Percentiles rank a stretch among this genome's conserved stretches.
phyloP scores from a whole-genome alignment of 1,140 invertebrate genomes.

The Ips typographus region DNA sequence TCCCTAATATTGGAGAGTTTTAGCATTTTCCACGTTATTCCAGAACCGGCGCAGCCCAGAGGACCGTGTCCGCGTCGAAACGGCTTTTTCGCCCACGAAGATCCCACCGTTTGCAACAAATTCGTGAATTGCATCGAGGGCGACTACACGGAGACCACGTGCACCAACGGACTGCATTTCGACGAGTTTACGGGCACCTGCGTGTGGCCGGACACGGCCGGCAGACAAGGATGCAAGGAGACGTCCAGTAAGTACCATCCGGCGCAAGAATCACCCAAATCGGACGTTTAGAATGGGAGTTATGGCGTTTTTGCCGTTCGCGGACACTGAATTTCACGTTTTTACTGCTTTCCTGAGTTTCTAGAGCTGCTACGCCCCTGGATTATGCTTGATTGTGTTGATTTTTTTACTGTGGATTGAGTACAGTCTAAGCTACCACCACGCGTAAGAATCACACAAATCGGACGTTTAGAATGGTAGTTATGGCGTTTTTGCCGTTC shows the following conservation, averaged over 20 bases:
- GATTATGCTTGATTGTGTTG: no score
- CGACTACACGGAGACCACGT: slow-evolving; percentile 75
- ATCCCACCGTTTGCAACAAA: slow-evolving; percentile 75
- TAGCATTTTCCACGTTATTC: slow-evolving; percentile 10
- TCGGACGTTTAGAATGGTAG: no score
- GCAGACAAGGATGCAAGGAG: slow-evolving; percentile 68
- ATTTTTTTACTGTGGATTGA: no score
- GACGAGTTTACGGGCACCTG: slow-evolving; percentile 84
- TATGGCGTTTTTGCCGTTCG: no score
- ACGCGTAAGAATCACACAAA: no score
- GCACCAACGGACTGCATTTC: slow-evolving; percentile 83
- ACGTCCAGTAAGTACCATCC: slow-evolving; percentile 49
- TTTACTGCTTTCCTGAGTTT: no score
- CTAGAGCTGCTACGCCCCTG: no score
- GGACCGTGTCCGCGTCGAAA: slow-evolving; percentile 77
- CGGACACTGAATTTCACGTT: no score
- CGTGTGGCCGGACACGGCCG: slow-evolving; percentile 83
- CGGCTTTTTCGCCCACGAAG: slow-evolving; percentile 87
- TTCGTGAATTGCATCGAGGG: slow-evolving; percentile 91
- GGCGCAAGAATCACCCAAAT: no score
- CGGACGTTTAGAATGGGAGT: no score
- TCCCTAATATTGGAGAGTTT: slow-evolving; percentile 15
- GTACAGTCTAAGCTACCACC: no score
- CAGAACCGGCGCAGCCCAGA: slow-evolving; percentile 74
- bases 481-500: no score